Percentiles rank a stretch among this genome's conserved stretches.
Conservation (phyloP, 2,113 vertebrate species). For the Neolamprologus ventralis region DNA sequence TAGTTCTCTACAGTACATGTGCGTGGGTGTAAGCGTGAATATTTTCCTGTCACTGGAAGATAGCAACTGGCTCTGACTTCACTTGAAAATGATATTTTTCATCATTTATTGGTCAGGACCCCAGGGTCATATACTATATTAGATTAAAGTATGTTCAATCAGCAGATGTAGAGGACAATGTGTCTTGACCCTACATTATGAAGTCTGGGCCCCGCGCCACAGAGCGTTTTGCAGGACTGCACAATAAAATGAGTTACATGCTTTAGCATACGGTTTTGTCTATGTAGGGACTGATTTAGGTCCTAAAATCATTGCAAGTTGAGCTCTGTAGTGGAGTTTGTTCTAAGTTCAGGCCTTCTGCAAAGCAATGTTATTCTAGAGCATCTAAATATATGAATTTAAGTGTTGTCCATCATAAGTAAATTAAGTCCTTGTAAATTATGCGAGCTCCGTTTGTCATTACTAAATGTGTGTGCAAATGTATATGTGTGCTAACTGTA, state of each 20-base stretch:
- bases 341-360: background rate
- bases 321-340: background rate
- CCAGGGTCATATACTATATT: conserved; percentile 47
- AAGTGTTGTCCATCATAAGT: background rate
- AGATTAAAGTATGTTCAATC: conserved; percentile 46
- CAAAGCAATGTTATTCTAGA: background rate
- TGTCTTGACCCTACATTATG: conserved; percentile 43
- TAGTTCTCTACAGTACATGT: background rate
- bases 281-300: background rate
- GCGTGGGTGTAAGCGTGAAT: conserved; percentile 16
- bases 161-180: conserved; percentile 34
- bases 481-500: background rate
- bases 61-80: conserved; percentile 47
- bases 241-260: background rate
- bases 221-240: conserved; percentile 1
- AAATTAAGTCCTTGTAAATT: background rate
- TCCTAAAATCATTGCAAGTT: background rate
- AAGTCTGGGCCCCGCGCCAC: background rate
- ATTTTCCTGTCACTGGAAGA: conserved; percentile 37
- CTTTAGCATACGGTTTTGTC: background rate
- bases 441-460: background rate
- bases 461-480: background rate
- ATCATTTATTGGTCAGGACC: conserved; percentile 19
- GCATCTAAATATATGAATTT: background rate
- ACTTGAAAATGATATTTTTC: conserved; percentile 49